phyloP scores from a whole-genome alignment of 2,797 vertebrate species.

The Vespertilio murinus region DNA sequence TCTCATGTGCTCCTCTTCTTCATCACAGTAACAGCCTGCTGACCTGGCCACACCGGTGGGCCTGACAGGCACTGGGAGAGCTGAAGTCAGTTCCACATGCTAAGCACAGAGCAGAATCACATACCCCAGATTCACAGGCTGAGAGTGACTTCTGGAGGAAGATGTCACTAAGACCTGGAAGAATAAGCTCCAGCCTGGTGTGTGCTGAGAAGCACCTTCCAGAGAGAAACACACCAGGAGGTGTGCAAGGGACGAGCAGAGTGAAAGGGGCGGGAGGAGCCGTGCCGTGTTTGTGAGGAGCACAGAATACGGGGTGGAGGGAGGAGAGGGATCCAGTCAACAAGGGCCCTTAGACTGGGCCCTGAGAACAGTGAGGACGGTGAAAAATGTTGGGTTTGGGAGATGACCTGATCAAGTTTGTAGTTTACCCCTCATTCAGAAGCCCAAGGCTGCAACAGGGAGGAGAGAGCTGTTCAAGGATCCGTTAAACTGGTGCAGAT shows the following conservation, averaged over 20 bases:
- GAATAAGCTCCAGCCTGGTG: not conserved
- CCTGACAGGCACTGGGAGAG: not conserved
- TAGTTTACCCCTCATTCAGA: not conserved
- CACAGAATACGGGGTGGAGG: accelerated
- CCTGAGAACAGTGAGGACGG: accelerated
- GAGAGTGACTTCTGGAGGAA: not conserved
- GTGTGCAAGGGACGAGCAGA: not conserved
- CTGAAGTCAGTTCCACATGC: not conserved
- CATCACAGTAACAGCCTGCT: not conserved
- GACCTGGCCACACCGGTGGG: not conserved
- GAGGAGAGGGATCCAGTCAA: not conserved
- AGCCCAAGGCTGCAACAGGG: not conserved
- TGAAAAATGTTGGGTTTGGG: too few species aligned
- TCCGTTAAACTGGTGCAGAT: not conserved
- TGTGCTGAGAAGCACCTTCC: not conserved
- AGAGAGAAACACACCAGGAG: not conserved
- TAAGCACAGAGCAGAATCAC: not conserved
- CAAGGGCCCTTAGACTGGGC: not conserved
- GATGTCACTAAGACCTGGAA: not conserved
- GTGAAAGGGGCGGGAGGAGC: not conserved
- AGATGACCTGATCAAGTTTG: not conserved
- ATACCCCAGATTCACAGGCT: not conserved
- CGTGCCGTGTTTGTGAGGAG: not conserved
- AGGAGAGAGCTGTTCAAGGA: not conserved
- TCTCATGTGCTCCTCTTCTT: not conserved